A percentile compares a stretch with the other conserved stretches of the same genome.
Evolutionary conservation across 1,140 invertebrate species (phyloP).

Genomic region (Vanessa atalanta): DNA sequence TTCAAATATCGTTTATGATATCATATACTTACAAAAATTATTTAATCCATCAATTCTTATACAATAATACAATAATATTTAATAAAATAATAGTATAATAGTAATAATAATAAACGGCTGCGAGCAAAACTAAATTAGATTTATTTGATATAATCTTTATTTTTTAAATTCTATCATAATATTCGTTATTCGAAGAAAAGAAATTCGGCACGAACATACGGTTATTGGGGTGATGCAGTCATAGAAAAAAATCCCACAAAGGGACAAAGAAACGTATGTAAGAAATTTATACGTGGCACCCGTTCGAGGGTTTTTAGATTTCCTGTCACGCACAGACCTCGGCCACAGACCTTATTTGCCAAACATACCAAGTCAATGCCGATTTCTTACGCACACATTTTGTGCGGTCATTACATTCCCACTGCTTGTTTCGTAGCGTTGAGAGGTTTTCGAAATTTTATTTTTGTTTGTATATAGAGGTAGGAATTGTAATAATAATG

Average conservation of each 20-base stretch:
- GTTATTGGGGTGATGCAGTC: constrained; percentile 34
- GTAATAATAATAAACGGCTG: too few relatives aligned
- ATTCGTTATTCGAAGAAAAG: constrained; percentile 9
- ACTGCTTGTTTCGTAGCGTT: constrained; percentile 6
- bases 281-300: constrained; percentile 61
- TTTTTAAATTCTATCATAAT: not conserved
- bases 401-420: constrained; percentile 53
- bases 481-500: too few relatives aligned
- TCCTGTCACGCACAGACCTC: constrained; percentile 66
- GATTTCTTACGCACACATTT: constrained; percentile 68
- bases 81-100: too few relatives aligned
- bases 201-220: constrained; percentile 20
- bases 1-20: too few relatives aligned
- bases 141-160: not conserved
- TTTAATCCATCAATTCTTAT: too few relatives aligned
- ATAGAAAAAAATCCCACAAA: constrained; percentile 42
- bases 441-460: not conserved
- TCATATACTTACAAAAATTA: too few relatives aligned
- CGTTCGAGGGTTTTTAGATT: constrained; percentile 69
- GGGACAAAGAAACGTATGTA: constrained; percentile 52
- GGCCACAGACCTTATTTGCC: constrained; percentile 61
- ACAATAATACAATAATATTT: too few relatives aligned
- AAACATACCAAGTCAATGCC: constrained; percentile 65
- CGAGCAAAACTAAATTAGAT: too few relatives aligned
- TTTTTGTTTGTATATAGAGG: too few relatives aligned